Base-by-base conservation (phyloP, 2,888 invertebrate species). In the Anticlea derivata region DNA sequence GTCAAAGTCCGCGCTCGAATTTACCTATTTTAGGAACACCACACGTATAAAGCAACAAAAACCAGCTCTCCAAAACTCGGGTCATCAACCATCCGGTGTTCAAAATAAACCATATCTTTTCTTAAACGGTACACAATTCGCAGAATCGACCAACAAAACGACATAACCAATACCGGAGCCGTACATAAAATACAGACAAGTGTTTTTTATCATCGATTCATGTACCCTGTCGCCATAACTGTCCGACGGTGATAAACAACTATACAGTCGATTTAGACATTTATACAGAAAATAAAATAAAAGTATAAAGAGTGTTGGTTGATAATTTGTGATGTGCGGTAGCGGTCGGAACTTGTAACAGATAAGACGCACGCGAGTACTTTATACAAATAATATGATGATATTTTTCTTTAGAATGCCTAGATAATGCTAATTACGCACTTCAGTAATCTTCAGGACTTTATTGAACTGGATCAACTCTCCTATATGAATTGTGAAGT, bases 261-360 rank as follows among this genome's bases (percentile, higher is more conserved):
- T 69, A 58, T 50, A 33, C 60, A 39, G 55, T 55, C 71, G 70
- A 84, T 83, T 82, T 81, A 84, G 83, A 81, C 75, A 69, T 82
- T 71, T 64, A 68, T 48, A 55, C 55, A 48, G 34, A 58, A 54
- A 63, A 55, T 48, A 50, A 53, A 50, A 55, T 53, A 55, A 50
- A n/a, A 52, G 29, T 48, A 41, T 49, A 52, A 47, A 54, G 50
- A 48, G 34, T 27, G 50, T 45, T 41, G 40, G 31, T 7, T 52
- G 64, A 64, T 64, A 58, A 58, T 52, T 48, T 47, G 52, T 43
- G 57, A 50, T 59, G 62, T 57, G 62, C 60, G 61, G 61, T 61
- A 61, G 61, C 61, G 40, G 40, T 46, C 33, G 38, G 48, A 49
- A 54, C 51, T 47, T 44, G 52, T 50, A 43, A n/a, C 22, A 45